A percentile compares a stretch with the other conserved stretches of the same genome.
Evolutionary conservation across 2,113 vertebrate genomes (phyloP).

Genomic region (Catharus fuscescens): DNA sequence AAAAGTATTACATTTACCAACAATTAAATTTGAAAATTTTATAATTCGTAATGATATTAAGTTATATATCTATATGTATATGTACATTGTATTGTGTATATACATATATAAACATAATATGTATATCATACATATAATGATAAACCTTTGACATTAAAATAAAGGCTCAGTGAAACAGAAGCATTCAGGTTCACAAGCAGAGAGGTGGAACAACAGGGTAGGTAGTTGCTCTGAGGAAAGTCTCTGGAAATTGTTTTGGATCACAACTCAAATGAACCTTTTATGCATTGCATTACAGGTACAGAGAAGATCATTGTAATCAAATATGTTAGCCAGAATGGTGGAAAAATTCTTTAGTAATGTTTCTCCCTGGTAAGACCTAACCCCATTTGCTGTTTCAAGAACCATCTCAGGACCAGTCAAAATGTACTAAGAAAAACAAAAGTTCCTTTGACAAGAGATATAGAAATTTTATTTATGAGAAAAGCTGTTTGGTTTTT

Average conservation of each 20-base stretch:
- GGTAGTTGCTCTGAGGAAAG: neutral
- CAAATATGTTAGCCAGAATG: neutral
- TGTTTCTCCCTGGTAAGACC: neutral
- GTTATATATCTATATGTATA: neutral
- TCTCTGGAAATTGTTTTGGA: neutral
- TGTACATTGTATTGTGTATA: neutral
- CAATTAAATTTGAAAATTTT: neutral
- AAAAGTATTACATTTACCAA: neutral
- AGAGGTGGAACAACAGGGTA: neutral
- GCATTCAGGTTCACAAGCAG: neutral
- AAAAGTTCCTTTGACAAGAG: neutral
- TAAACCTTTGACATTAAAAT: neutral
- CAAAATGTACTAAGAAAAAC: neutral
- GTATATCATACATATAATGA: neutral
- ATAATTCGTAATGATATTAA: neutral
- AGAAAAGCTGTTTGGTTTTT: neutral
- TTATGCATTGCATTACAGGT: neutral
- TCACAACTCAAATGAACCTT: neutral
- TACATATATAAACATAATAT: too few species aligned
- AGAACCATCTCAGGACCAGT: neutral
- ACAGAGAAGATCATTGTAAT: neutral
- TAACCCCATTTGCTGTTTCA: neutral
- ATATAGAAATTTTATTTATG: neutral
- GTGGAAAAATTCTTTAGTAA: neutral
- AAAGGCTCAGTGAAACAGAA: neutral